Percentiles rank a stretch among this genome's conserved stretches.
Conservation (phyloP, 2,888 invertebrate species). For the Thyatira batis region DNA sequence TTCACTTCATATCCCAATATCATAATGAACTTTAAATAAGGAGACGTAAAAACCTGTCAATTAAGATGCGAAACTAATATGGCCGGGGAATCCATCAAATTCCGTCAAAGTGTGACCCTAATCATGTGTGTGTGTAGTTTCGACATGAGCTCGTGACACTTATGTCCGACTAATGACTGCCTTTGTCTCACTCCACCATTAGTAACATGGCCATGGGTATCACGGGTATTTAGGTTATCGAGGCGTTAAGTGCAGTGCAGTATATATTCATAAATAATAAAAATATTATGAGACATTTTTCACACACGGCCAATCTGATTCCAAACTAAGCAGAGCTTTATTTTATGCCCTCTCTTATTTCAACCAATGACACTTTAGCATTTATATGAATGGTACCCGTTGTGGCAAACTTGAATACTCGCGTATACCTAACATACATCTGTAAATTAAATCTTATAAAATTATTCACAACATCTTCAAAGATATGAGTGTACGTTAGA, state of each 20-base stretch:
- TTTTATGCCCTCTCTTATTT: too few relatives aligned
- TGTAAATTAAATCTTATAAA: neutral
- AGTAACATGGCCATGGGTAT: neutral
- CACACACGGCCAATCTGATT: too few relatives aligned
- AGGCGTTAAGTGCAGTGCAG: neutral
- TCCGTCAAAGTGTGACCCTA: constrained; percentile 1
- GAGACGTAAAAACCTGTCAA: neutral
- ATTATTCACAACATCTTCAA: neutral
- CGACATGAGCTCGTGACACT: constrained; percentile 5
- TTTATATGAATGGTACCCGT: neutral
- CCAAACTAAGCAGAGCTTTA: too few relatives aligned
- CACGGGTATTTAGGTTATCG: neutral
- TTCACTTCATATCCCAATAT: too few relatives aligned
- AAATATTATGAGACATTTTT: too few relatives aligned
- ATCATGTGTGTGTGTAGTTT: constrained; percentile 7
- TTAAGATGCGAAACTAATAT: neutral
- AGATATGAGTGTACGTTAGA: neutral
- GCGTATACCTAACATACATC: neutral
- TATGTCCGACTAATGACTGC: constrained; percentile 9
- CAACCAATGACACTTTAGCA: too few relatives aligned
- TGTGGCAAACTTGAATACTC: neutral
- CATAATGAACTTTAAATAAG: neutral
- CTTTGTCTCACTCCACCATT: constrained; percentile 8
- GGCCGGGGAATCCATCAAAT: constrained; percentile 1
- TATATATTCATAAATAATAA: too few relatives aligned